Conservation (phyloP, 1,140 invertebrate genomes). For the Nymphalis io region DNA sequence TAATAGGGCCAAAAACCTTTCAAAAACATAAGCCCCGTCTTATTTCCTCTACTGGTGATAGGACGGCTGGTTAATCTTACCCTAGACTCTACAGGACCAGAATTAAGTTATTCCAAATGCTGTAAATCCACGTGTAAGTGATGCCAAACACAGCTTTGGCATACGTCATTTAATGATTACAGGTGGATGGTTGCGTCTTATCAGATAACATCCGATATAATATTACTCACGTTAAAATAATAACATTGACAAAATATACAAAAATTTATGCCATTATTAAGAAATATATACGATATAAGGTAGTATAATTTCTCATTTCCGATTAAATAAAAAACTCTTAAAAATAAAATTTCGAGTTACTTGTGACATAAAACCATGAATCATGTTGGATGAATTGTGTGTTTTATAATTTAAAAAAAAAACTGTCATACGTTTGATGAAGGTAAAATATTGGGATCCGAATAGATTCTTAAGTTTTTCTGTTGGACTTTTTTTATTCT, state of each 20-base stretch:
- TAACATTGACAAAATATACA: constrained; percentile 15
- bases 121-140: background rate
- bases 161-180: constrained; percentile 6
- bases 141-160: background rate
- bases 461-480: constrained; percentile 57
- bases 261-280: background rate
- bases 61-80: no score
- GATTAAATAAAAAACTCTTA: no score
- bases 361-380: no score
- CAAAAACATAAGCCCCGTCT: no score
- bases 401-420: background rate
- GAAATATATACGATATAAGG: no score
- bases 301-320: no score
- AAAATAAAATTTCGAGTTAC: no score
- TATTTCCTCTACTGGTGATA: no score
- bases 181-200: constrained; percentile 16
- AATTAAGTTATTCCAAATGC: no score
- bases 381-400: no score
- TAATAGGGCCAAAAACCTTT: no score
- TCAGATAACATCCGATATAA: background rate
- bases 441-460: constrained; percentile 53
- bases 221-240: background rate
- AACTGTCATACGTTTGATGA: constrained; percentile 46
- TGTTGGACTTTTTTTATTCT: constrained; percentile 35
- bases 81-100: no score